Conservation (phyloP, 2,888 invertebrate species). For the Agriopis aurantiaria region DNA sequence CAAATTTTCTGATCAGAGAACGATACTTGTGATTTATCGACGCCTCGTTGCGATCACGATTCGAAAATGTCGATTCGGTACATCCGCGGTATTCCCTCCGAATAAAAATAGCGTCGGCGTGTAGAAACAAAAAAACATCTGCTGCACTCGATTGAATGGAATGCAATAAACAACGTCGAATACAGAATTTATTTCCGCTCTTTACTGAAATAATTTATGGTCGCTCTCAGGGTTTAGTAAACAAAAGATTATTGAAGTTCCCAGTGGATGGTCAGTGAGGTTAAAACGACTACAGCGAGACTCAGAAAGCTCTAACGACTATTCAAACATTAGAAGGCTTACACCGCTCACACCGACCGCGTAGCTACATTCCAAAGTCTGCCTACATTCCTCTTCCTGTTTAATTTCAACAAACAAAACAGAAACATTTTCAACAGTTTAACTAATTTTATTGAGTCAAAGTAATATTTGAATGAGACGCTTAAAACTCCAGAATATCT, state of each 20-base stretch:
- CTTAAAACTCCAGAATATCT: slow-evolving; percentile 7
- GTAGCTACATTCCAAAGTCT: slow-evolving; percentile 71
- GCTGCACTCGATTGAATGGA: slow-evolving; percentile 45
- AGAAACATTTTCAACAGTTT: slow-evolving; percentile 45
- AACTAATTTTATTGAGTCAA: slow-evolving; percentile 36
- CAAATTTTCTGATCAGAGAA: slow-evolving; percentile 52
- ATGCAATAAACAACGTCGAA: slow-evolving; percentile 48
- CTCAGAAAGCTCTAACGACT: slow-evolving; percentile 77
- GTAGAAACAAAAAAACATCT: slow-evolving; percentile 44
- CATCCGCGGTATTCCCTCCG: slow-evolving; percentile 40
- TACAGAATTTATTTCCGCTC: slow-evolving; percentile 40
- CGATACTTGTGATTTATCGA: slow-evolving; percentile 36
- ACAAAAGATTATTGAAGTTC: slow-evolving; percentile 41
- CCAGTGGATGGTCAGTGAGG: slow-evolving; percentile 35
- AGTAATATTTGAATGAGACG: slow-evolving; percentile 19
- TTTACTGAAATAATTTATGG: slow-evolving; percentile 39
- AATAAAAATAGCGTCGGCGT: slow-evolving; percentile 39
- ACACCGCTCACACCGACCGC: slow-evolving; percentile 53
- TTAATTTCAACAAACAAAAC: slow-evolving; percentile 66
- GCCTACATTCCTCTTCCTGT: slow-evolving; percentile 72
- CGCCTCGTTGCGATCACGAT: slow-evolving; percentile 39
- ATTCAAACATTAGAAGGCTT: slow-evolving; percentile 73
- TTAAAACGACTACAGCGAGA: slow-evolving; percentile 60
- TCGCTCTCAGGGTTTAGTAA: slow-evolving; percentile 36
- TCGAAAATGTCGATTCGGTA: slow-evolving; percentile 28